These are phyloP conservation scores for Electrophaes corylata DNA, from an alignment of 2,888 invertebrate species.

Conservation along the genomic window DNA sequence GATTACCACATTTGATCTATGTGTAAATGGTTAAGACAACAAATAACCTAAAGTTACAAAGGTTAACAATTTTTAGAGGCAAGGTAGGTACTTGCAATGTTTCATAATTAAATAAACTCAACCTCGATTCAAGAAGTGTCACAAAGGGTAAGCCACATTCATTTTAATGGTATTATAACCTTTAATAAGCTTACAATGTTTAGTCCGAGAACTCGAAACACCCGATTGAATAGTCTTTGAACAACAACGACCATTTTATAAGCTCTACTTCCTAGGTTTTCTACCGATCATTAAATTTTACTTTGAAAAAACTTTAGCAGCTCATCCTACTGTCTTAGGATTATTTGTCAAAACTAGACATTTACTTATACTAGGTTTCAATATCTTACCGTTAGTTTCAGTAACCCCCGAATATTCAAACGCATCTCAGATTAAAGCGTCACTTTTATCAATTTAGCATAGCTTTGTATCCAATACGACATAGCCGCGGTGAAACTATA, in stretches of 20 bases:
- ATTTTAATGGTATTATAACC: constrained; percentile 11
- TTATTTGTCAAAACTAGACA: not conserved
- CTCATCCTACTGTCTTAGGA: not conserved
- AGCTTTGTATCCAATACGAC: no score
- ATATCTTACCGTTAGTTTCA: no score
- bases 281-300: not conserved
- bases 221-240: not conserved
- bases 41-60: no score
- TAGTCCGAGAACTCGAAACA: constrained; percentile 15
- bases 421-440: no score
- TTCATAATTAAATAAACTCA: constrained; percentile 10
- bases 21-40: no score
- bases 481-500: no score
- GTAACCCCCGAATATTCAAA: no score
- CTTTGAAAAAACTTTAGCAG: constrained; percentile 14
- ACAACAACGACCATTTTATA: constrained; percentile 7
- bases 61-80: not conserved
- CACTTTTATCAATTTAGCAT: no score
- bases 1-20: no score
- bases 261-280: not conserved
- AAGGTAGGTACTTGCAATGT: not conserved
- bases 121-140: not conserved
- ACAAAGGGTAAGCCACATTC: constrained; percentile 20
- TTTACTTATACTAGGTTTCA: not conserved
- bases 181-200: constrained; percentile 9